Evolutionary conservation across 1,140 invertebrate species (phyloP), one percentile per base, ranked within the genome.

Genomic region (Drosophila carrolli): DNA sequence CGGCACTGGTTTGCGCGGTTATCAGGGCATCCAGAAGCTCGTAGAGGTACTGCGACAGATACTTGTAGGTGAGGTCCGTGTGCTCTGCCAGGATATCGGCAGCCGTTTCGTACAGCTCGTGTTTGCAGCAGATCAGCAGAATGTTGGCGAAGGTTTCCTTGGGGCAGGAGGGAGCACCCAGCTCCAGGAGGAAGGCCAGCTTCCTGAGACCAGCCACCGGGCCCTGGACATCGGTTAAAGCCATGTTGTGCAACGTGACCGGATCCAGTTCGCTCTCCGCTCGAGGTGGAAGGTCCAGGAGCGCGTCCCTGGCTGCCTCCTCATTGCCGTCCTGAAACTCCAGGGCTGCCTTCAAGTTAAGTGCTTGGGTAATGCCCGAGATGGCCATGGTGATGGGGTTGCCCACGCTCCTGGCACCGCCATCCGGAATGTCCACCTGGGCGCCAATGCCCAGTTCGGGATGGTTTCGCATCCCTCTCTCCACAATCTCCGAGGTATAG

Each of bases 41-140:
- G 78, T 97, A 97, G 16, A 98, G 93, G 92, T 97, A 99, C 96
- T 97, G 96, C 16, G 97, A 97, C 27, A 99, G 93, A 93, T 98
- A 99, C 93, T 99, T 99, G 92, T 98, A 98, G 2, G 98, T 99
- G 40, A 99, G 95, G 93, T 99, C 97, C 37, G 98, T 97, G 93
- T 99, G 99, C 94, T 99, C 98, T 14, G 99, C 99, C 59, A 99
- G 93, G 55, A 99, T 97, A 94, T 99, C 99, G 4, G 99, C 99
- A 11, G 99, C 99, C 44, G 99, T 93, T 93, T 99, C 98, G 92
- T 97, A 99, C 89, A 99, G 98, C 93, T 99, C 98, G 93, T 99
- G 98, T 93, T 99, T 99, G 90, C 97, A 98, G 92, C 99, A 99
- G 0, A 99, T 94, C 1, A 99, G 93, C 13, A 99, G 93, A 11